A percentile compares a stretch with the other conserved stretches of the same genome.
These are phyloP conservation scores for Syrmaticus mikado DNA, from an alignment of 2,113 vertebrate genomes.

Conservation along the genomic window DNA sequence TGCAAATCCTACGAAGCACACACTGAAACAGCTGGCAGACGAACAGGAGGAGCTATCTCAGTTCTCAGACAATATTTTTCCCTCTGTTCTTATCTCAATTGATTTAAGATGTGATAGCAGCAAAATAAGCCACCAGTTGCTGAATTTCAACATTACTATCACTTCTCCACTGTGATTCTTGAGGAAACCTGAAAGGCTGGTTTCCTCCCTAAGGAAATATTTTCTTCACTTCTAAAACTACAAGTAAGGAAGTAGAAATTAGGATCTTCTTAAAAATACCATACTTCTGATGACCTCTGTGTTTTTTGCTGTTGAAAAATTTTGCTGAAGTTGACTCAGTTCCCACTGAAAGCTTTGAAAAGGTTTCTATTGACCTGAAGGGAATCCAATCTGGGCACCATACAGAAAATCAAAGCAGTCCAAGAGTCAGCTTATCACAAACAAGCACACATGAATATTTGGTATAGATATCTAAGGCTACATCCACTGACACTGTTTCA, in stretches of 20 bases:
- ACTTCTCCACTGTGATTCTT: background rate
- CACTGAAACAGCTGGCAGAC: background rate
- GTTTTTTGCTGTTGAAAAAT: background rate
- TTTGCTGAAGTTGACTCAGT: background rate
- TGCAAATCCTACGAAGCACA: slow-evolving; percentile 1
- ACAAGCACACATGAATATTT: background rate
- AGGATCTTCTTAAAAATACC: background rate
- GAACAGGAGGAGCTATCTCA: background rate
- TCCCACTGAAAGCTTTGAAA: background rate
- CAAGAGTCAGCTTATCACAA: background rate
- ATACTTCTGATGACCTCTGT: background rate
- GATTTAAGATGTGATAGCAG: background rate
- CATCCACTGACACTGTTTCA: background rate
- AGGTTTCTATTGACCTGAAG: background rate
- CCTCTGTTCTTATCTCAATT: background rate
- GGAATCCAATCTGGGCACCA: background rate
- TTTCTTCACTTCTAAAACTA: background rate
- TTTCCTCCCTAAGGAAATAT: background rate
- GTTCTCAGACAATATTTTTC: background rate
- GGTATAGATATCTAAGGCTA: background rate
- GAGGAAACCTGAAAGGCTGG: background rate
- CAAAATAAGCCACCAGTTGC: background rate
- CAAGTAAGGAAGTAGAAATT: background rate
- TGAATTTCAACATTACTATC: background rate
- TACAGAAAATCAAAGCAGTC: background rate